These are phyloP conservation scores for Tragelaphus buxtoni DNA, from an alignment of 2,113 vertebrate species.

Conservation along the genomic window DNA sequence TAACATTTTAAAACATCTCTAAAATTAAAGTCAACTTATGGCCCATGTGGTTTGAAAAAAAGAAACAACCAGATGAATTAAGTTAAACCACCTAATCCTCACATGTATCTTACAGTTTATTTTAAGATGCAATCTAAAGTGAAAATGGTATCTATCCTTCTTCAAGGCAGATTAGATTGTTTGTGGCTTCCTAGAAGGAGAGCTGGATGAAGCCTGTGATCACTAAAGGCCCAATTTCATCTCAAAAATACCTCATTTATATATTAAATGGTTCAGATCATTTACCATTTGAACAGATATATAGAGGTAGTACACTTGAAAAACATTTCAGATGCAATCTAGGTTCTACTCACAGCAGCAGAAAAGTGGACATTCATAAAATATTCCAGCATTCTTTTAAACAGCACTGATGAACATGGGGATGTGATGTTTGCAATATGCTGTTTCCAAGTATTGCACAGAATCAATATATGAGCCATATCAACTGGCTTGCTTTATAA, in stretches of 20 bases:
- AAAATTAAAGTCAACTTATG: background rate
- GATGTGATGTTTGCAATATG: background rate
- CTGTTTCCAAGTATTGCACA: background rate
- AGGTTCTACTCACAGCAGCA: background rate
- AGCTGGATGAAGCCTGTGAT: background rate
- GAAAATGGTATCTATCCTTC: background rate
- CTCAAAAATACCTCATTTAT: background rate
- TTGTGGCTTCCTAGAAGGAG: background rate
- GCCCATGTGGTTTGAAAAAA: background rate
- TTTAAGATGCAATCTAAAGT: background rate
- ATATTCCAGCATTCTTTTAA: background rate
- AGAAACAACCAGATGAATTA: background rate
- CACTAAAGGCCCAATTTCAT: background rate
- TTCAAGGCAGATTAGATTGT: background rate
- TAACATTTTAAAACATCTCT: background rate
- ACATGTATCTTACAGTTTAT: background rate
- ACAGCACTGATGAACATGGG: background rate
- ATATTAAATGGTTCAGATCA: background rate
- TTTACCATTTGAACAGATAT: constrained; percentile 16
- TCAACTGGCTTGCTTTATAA: background rate
- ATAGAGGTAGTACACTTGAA: background rate
- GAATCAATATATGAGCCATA: background rate
- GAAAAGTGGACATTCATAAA: constrained; percentile 6
- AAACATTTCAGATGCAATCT: background rate
- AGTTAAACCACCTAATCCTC: background rate